Evolutionary conservation across 2,888 invertebrate species (phyloP).

Genomic region (Lomographa bimaculata): DNA sequence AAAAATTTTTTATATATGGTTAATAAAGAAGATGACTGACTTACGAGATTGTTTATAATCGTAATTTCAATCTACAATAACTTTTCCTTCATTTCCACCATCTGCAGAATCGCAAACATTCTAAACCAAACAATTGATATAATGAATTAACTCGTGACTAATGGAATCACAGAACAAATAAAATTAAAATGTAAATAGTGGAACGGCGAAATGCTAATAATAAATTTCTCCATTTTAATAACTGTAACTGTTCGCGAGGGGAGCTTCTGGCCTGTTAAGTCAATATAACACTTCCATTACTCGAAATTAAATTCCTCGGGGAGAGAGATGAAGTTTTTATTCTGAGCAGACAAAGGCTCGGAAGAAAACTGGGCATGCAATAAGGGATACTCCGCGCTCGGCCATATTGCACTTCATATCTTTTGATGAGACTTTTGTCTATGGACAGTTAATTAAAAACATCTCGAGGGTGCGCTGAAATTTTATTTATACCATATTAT

Average conservation of each 20-base stretch:
- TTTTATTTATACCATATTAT: too few relatives aligned
- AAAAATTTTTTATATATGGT: too few relatives aligned
- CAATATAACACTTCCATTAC: slow-evolving; percentile 84
- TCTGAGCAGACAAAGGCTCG: slow-evolving; percentile 65
- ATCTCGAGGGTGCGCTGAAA: slow-evolving; percentile 9
- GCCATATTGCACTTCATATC: slow-evolving; percentile 35
- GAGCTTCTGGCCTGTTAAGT: slow-evolving; percentile 82
- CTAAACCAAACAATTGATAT: slow-evolving; percentile 61
- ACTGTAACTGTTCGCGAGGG: slow-evolving; percentile 77
- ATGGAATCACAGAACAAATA: slow-evolving; percentile 82
- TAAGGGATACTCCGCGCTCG: slow-evolving; percentile 40
- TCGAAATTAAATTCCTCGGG: slow-evolving; percentile 83
- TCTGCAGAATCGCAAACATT: too few relatives aligned
- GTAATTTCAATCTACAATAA: too few relatives aligned
- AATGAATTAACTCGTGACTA: slow-evolving; percentile 75
- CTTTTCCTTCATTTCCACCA: too few relatives aligned
- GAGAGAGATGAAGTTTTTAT: slow-evolving; percentile 82
- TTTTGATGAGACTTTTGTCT: slow-evolving; percentile 32
- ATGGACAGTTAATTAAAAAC: slow-evolving; percentile 4
- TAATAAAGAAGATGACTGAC: too few relatives aligned
- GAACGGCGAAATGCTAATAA: slow-evolving; percentile 80
- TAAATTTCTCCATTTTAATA: slow-evolving; percentile 84
- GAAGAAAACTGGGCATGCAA: slow-evolving; percentile 61
- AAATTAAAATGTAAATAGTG: slow-evolving; percentile 83
- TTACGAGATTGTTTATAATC: too few relatives aligned